Conservation (phyloP, 2,113 vertebrate genomes). For the Corydoras sp. region DNA sequence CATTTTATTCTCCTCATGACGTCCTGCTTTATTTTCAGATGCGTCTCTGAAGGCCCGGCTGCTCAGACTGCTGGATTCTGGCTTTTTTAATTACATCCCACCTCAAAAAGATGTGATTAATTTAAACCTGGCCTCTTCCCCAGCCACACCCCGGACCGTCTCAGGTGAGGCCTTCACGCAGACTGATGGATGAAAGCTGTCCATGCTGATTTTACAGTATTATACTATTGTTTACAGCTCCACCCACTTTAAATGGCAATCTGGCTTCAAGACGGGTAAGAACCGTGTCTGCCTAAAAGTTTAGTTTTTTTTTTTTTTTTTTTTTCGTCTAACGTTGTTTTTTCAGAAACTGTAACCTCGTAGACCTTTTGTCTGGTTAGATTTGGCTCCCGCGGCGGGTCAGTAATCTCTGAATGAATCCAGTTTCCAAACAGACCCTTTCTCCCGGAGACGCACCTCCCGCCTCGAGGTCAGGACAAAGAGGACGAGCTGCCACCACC, state of each 20-base stretch:
- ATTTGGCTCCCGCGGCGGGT: background rate
- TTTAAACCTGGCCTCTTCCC: conserved; percentile 8
- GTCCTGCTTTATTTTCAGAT: conserved; percentile 58
- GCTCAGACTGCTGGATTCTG: conserved; percentile 73
- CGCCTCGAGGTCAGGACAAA: conserved; percentile 53
- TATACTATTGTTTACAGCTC: background rate
- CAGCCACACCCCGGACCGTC: background rate
- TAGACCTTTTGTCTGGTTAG: too few relatives aligned
- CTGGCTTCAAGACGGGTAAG: conserved; percentile 79
- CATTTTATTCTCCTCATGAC: background rate
- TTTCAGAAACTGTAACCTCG: too few relatives aligned
- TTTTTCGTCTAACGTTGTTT: too few relatives aligned
- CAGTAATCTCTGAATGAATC: conserved; percentile 43
- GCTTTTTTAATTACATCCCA: conserved; percentile 82
- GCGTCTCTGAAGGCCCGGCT: conserved; percentile 83
- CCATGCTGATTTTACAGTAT: background rate
- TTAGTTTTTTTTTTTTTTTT: too few relatives aligned
- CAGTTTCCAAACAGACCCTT: conserved; percentile 84
- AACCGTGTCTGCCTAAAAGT: background rate
- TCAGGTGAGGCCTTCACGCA: conserved; percentile 39
- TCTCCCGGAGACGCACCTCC: conserved; percentile 59
- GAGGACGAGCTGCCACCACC: conserved; percentile 47
- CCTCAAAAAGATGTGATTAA: conserved; percentile 52
- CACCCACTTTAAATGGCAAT: conserved; percentile 47
- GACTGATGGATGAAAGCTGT: background rate